A percentile compares a stretch with the other conserved stretches of the same genome.
Conservation (phyloP, 2,113 vertebrate genomes). For the Tautogolabrus adspersus region DNA sequence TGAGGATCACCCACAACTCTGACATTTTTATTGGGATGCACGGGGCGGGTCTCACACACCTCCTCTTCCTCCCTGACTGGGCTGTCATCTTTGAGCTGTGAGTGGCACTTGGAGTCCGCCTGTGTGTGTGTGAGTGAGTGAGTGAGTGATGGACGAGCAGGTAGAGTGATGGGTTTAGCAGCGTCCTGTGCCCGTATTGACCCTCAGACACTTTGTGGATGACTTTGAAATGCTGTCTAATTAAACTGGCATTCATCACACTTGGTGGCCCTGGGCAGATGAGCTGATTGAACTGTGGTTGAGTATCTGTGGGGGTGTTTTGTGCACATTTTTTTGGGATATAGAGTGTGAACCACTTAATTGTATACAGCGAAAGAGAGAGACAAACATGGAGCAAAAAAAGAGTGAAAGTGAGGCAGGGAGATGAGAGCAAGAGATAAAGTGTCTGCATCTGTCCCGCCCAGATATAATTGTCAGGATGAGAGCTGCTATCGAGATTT, state of each 20-base stretch:
- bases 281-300: slow-evolving; percentile 17
- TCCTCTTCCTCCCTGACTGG: slow-evolving; percentile 98
- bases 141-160: slow-evolving; percentile 14
- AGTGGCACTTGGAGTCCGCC: slow-evolving; percentile 70
- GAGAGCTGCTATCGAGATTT: slow-evolving; percentile 96
- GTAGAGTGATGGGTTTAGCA: slow-evolving; percentile 39
- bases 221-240: slow-evolving; percentile 74
- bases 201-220: slow-evolving; percentile 52
- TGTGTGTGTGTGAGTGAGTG: slow-evolving; percentile 18
- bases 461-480: slow-evolving; percentile 97
- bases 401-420: slow-evolving; percentile 46
- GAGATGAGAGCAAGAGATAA: slow-evolving; percentile 54
- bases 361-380: slow-evolving; percentile 1
- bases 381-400: slow-evolving; percentile 6
- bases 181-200: slow-evolving; percentile 27
- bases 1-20: slow-evolving; percentile 94
- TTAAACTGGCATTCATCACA: slow-evolving; percentile 78
- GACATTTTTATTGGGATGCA: slow-evolving; percentile 99
- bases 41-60: slow-evolving; percentile 95
- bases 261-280: slow-evolving; percentile 39
- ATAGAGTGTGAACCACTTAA: slow-evolving; percentile 24
- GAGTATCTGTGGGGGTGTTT: not conserved
- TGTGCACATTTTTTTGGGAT: slow-evolving; percentile 30
- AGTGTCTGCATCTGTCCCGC: slow-evolving; percentile 72
- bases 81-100: slow-evolving; percentile 97